Evolutionary conservation across 92 coral and sea anemone genomes (phyloP).

Genomic region (Heliopora coerulea): DNA sequence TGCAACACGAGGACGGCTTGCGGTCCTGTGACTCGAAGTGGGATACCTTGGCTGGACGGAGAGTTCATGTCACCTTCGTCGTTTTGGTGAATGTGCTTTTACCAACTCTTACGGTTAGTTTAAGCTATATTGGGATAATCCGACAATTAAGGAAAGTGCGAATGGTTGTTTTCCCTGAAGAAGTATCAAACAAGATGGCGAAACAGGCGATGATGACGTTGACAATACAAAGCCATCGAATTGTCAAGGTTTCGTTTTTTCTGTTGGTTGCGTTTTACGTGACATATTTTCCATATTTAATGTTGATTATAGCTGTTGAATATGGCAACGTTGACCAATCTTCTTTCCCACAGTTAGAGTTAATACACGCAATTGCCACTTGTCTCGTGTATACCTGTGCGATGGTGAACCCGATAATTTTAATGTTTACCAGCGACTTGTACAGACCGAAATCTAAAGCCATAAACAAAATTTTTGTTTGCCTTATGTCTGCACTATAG

Average conservation of each 20-base stretch:
- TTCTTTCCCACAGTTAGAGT: not conserved
- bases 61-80: not conserved
- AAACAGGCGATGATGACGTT: not conserved
- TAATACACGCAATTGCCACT: not conserved
- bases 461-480: no score
- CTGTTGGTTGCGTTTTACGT: not conserved
- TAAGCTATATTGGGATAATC: constrained; percentile 8
- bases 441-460: constrained; percentile 10
- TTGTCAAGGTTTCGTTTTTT: not conserved
- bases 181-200: not conserved
- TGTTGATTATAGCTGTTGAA: not conserved
- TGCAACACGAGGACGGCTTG: not conserved
- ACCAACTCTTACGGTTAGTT: not conserved
- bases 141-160: not conserved
- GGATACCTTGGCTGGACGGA: not conserved
- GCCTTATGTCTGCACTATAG: no score
- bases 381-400: not conserved
- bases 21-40: not conserved
- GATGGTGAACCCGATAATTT: not conserved
- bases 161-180: not conserved
- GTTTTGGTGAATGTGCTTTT: not conserved
- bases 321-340: not conserved
- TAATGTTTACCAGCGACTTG: not conserved
- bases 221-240: not conserved
- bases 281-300: not conserved